Base-by-base conservation (phyloP, 2,113 vertebrate genomes). In the Ranitomeya variabilis region DNA sequence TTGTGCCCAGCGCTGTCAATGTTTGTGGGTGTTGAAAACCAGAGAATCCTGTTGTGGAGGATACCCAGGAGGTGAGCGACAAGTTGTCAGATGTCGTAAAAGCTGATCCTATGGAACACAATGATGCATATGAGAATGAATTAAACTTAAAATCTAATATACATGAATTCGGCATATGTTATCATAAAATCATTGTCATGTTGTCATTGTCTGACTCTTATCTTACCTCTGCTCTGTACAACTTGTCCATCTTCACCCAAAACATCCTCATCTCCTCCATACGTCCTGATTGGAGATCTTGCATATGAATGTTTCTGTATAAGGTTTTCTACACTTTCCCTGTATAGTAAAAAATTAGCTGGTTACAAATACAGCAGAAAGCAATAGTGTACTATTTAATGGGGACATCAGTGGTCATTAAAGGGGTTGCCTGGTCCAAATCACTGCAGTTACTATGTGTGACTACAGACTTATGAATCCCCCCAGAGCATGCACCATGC, bases 221-320 rank as follows among this genome's bases (percentile, higher is more conserved):
- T 37, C 95, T 95, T 93, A 99, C 98, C 97, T 95, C 98, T 94
- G 90, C 90, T 91, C 92, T 97, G 97, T n/a, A 96, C 19, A 4
- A 92, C 73, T 91, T 96, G 98, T 86, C 91, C 95, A n/a, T 99
- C 98, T 82, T 99, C 98, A 4, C 96, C 95, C 0, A 99, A 91
- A 60, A 91, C 92, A 19, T 99, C 98, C 69, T 99, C 98, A 52
- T 99, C 98, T 11, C 96, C 97, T 13, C 97, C 95, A 2, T 99
- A 99, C 54, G 98, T 99, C 71, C 98, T 94, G 92, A 99, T 99
- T 0, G 98, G 98, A 0, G 98, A 99, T 77, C 98, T 95, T 86
- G 98, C 98, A 78, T 99, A 99, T 54, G 98, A 99, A 95, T 99
- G 98, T 95, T 99, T 99, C 91, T 99, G 98, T 93, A 99, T 99